Percentiles rank a stretch among this genome's conserved stretches.
phyloP scores from a whole-genome alignment of 2,113 vertebrate genomes.

The Tapirus terrestris region DNA sequence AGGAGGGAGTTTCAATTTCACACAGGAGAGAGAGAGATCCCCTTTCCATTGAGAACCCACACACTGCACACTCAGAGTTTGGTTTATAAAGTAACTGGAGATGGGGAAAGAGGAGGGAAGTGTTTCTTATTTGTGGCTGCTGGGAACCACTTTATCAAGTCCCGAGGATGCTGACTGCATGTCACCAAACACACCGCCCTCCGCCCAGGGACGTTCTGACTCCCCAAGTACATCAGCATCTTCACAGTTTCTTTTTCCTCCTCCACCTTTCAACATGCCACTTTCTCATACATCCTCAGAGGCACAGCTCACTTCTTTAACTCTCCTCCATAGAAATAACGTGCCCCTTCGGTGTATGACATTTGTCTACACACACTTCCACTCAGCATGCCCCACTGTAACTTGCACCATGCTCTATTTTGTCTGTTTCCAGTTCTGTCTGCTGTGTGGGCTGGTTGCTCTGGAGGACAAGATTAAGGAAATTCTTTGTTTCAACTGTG shows the following conservation, averaged over 20 bases:
- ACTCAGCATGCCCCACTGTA: too few relatives aligned
- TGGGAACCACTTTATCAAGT: fast-evolving
- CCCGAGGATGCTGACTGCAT: fast-evolving
- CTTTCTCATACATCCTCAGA: not conserved
- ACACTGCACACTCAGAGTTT: not conserved
- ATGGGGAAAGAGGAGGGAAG: fast-evolving
- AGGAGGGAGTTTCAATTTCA: fast-evolving
- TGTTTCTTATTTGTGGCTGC: fast-evolving
- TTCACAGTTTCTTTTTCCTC: fast-evolving
- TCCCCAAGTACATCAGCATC: fast-evolving
- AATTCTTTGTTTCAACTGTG: not conserved
- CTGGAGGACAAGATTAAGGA: not conserved
- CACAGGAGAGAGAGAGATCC: not conserved
- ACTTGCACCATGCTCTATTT: too few relatives aligned
- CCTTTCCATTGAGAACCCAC: not conserved
- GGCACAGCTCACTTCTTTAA: not conserved
- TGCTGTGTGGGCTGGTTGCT: not conserved
- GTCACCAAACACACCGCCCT: not conserved
- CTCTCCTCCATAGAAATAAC: too few relatives aligned
- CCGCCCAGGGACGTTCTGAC: fast-evolving
- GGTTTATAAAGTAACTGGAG: not conserved
- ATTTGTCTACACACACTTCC: not conserved
- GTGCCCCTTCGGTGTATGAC: fast-evolving
- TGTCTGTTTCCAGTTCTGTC: not conserved
- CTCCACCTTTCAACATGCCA: not conserved